Percentiles rank a stretch among this genome's conserved stretches.
phyloP scores from a whole-genome alignment of 2,113 vertebrate species.

The Osmerus mordax region DNA sequence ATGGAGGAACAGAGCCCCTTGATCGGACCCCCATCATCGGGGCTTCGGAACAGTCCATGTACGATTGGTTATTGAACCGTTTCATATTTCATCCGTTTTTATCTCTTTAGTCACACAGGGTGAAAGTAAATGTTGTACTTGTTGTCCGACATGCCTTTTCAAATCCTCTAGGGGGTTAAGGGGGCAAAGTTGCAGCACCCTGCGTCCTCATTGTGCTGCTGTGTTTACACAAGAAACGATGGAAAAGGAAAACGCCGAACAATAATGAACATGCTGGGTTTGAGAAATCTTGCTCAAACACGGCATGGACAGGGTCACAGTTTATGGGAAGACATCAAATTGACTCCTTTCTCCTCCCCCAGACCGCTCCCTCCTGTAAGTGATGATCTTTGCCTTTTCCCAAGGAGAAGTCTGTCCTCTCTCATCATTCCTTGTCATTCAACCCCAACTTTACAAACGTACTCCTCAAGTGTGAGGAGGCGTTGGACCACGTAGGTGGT shows the following conservation, averaged over 20 bases:
- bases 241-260: neutral
- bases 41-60: too few species aligned
- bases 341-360: constrained; percentile 11
- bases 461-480: too few species aligned
- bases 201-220: neutral
- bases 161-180: too few species aligned
- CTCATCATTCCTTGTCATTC: neutral
- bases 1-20: too few species aligned
- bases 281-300: too few species aligned
- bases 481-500: neutral
- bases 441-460: too few species aligned
- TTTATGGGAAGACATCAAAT: constrained; percentile 29
- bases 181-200: neutral
- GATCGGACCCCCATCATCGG: too few species aligned
- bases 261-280: neutral
- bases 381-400: neutral
- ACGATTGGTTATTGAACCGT: too few species aligned
- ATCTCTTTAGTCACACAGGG: too few species aligned
- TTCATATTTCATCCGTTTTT: too few species aligned
- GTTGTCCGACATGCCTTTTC: too few species aligned
- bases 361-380: neutral
- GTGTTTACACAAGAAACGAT: neutral
- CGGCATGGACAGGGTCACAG: constrained; percentile 24
- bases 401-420: neutral
- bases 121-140: too few species aligned